A percentile compares a stretch with the other conserved stretches of the same genome.
Evolutionary conservation across 2,113 vertebrate genomes (phyloP).

Genomic region (Cheilinus undulatus): DNA sequence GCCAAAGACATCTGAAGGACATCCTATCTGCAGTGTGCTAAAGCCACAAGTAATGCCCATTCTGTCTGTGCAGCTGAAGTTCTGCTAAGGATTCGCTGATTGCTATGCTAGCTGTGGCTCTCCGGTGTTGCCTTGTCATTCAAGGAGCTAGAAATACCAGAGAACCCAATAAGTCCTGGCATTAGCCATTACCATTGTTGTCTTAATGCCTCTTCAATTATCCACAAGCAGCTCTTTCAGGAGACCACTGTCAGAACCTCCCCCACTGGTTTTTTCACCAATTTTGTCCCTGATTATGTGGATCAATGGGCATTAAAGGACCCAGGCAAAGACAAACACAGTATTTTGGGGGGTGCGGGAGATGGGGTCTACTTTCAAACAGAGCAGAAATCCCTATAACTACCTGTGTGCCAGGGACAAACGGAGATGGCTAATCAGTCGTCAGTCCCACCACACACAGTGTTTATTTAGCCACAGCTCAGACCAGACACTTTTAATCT

Average conservation of each 20-base stretch:
- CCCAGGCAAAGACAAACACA: constrained; percentile 67
- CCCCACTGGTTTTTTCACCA: constrained; percentile 59
- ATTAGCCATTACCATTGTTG: constrained; percentile 72
- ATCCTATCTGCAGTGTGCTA: constrained; percentile 46
- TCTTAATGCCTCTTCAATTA: constrained; percentile 77
- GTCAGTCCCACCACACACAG: constrained; percentile 65
- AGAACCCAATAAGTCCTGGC: constrained; percentile 56
- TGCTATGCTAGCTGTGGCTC: constrained; percentile 57
- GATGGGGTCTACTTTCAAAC: constrained; percentile 66
- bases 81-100: constrained; percentile 59
- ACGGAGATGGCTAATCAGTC: constrained; percentile 64
- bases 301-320: constrained; percentile 78
- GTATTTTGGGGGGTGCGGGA: constrained; percentile 27
- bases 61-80: constrained; percentile 40
- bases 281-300: constrained; percentile 77
- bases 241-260: constrained; percentile 62
- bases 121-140: constrained; percentile 55
- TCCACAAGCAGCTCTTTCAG: constrained; percentile 70
- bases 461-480: constrained; percentile 76
- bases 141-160: constrained; percentile 50
- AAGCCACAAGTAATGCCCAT: constrained; percentile 60
- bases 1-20: constrained; percentile 32
- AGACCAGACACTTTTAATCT: constrained; percentile 71
- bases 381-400: constrained; percentile 64
- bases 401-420: constrained; percentile 70